These are phyloP conservation scores for Brachypalpus laphriformis DNA, from an alignment of 2,888 invertebrate genomes.

Conservation along the genomic window DNA sequence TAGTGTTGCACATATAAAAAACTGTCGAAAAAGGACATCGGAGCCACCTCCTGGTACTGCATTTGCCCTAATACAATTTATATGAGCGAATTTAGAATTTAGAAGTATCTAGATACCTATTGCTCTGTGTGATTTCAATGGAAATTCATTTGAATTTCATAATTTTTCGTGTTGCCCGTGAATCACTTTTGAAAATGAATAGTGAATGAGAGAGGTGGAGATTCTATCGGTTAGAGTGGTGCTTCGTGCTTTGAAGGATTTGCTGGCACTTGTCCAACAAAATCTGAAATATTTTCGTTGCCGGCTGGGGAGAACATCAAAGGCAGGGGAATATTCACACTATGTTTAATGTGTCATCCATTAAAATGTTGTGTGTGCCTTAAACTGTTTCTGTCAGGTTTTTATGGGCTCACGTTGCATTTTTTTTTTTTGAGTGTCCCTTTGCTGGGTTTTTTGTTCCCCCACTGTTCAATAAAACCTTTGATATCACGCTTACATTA, in stretches of 20 bases:
- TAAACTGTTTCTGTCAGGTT: slow-evolving; percentile 72
- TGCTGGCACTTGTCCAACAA: slow-evolving; percentile 68
- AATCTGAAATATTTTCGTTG: slow-evolving; percentile 61
- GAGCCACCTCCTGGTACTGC: neutral
- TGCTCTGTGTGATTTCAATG: slow-evolving; percentile 7
- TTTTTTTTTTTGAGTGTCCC: neutral
- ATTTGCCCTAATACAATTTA: slow-evolving; percentile 33
- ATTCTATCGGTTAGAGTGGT: neutral
- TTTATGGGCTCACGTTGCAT: slow-evolving; percentile 42
- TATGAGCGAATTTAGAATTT: slow-evolving; percentile 45
- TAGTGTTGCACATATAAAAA: neutral
- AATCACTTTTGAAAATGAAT: slow-evolving; percentile 64
- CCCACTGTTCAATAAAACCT: slow-evolving; percentile 25
- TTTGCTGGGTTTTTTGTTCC: neutral
- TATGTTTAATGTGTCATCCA: slow-evolving; percentile 72
- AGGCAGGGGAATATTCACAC: slow-evolving; percentile 69
- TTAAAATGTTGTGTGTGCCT: slow-evolving; percentile 70
- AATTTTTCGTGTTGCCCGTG: slow-evolving; percentile 56
- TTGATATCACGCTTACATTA: slow-evolving; percentile 17
- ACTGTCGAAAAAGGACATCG: neutral
- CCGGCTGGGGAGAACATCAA: slow-evolving; percentile 63
- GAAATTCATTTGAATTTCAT: slow-evolving; percentile 61
- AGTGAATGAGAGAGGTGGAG: slow-evolving; percentile 21
- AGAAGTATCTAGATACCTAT: slow-evolving; percentile 26
- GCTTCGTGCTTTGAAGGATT: slow-evolving; percentile 56